Conservation (phyloP, 1,140 invertebrate genomes). For the Hypsibius dujardini region DNA sequence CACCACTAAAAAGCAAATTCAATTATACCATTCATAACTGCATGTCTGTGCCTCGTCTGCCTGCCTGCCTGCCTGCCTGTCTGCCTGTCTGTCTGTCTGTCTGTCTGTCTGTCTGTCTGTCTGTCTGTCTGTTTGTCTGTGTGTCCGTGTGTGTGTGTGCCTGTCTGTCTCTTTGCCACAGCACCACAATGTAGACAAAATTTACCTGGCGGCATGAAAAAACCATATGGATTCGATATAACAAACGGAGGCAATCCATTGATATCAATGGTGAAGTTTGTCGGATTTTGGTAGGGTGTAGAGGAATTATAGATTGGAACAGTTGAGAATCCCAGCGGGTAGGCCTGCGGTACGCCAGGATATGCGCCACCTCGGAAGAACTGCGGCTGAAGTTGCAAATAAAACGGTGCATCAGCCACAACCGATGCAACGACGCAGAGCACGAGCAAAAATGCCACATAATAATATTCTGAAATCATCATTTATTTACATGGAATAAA, state of each 20-base stretch:
- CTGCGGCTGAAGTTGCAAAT: neutral
- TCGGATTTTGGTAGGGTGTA: neutral
- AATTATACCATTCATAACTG: too few relatives aligned
- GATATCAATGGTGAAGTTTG: conserved; percentile 6
- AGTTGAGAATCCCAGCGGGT: neutral
- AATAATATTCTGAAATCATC: too few relatives aligned
- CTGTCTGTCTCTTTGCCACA: neutral
- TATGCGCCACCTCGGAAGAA: neutral
- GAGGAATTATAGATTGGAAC: neutral
- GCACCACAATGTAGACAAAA: neutral
- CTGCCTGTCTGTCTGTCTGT: too few relatives aligned
- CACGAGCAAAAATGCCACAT: neutral
- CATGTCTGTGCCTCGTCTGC: too few relatives aligned
- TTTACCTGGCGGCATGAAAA: neutral
- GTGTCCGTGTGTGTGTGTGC: too few relatives aligned
- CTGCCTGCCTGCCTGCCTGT: too few relatives aligned
- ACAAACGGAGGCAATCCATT: neutral
- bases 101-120: too few relatives aligned
- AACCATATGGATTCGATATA: conserved; percentile 1
- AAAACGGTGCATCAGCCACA: neutral
- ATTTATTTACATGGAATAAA: too few relatives aligned
- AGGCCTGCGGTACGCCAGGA: neutral
- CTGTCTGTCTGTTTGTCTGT: too few relatives aligned
- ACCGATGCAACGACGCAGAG: neutral
- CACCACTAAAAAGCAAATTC: too few relatives aligned